phyloP scores from a whole-genome alignment of 2,888 invertebrate species.

The Meliscaeva auricollis region DNA sequence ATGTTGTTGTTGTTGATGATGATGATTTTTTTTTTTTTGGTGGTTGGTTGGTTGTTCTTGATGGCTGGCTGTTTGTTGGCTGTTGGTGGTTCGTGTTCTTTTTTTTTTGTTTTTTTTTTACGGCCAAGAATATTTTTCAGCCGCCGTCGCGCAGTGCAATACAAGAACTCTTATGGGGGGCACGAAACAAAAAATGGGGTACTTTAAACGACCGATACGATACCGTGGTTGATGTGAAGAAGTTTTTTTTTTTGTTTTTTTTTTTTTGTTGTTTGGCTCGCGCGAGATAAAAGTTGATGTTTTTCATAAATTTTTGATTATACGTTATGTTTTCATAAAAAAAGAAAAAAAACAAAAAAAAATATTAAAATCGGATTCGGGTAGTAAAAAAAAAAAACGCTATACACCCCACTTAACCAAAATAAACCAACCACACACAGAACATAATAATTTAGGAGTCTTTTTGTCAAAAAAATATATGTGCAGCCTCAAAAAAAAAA shows the following conservation, averaged over 20 bases:
- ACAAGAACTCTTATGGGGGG: slow-evolving; percentile 74
- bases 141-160: slow-evolving; percentile 71
- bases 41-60: slow-evolving; percentile 27
- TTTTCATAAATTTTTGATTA: slow-evolving; percentile 5
- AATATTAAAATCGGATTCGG: too few species aligned
- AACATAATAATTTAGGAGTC: neutral
- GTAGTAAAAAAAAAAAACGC: too few species aligned
- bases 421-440: too few species aligned
- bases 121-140: slow-evolving; percentile 65
- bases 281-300: slow-evolving; percentile 37
- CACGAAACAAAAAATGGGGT: slow-evolving; percentile 70
- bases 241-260: slow-evolving; percentile 30
- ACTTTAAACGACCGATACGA: slow-evolving; percentile 45
- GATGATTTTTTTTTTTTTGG: too few species aligned
- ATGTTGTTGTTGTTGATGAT: slow-evolving; percentile 5
- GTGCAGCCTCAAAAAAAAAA: slow-evolving; percentile 35
- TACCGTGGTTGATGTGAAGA: slow-evolving; percentile 58
- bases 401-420: too few species aligned
- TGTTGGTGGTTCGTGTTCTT: slow-evolving; percentile 29
- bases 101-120: slow-evolving; percentile 50
- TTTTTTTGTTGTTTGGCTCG: too few species aligned
- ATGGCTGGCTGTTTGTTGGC: slow-evolving; percentile 16
- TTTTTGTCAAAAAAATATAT: neutral
- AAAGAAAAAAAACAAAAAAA: too few species aligned
- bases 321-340: too few species aligned